Evolutionary conservation across 2,888 invertebrate genomes (phyloP), one percentile per base, ranked within the genome.

Genomic region (Drosophila emarginata): DNA sequence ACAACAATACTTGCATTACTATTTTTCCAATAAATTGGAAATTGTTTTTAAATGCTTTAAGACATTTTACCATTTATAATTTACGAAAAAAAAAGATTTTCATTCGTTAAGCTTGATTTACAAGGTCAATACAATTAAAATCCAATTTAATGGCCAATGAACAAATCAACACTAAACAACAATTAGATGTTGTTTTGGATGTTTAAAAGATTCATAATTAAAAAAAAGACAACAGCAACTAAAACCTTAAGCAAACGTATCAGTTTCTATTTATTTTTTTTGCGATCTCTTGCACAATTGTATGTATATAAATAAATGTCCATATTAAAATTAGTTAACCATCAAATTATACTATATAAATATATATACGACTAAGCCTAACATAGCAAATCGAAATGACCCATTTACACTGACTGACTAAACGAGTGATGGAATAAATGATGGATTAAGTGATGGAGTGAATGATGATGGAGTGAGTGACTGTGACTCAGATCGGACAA

Each of bases 91-190:
- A 5, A 26, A 26, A 26, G 5, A 26, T 21, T 21, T 21, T 4
- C 14, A 28, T 50, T 59, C 4, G 32, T 37, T 15, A 18, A 72
- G 53, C 53, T 65, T 26, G 23, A 23, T 12, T 23, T 52, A 54
- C 86, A 80, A 81, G 81, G 81, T 85, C 83, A 63, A 57, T 32
- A 62, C 61, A 71, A 82, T 85, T 78, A 85, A 80, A 77, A 72
- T 45, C 57, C 60, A 72, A 80, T 85, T 82, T 73, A 64, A 78
- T 70, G 80, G 60, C 51, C 72, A 77, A 83, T 82, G 82, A 78
- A 56, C 63, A 58, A 50, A 57, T 63, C 72, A 62, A 73, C 67
- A 63, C 28, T 50, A 39, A 37, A 59, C 36, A 32, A 52, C 7
- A 54, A 6, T 54, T 54, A 14, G 32, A 36, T 54, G 18, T 54